A percentile compares a stretch with the other conserved stretches of the same genome.
Conservation (phyloP, 2,888 invertebrate species). For the Mactromeris polynyma region DNA sequence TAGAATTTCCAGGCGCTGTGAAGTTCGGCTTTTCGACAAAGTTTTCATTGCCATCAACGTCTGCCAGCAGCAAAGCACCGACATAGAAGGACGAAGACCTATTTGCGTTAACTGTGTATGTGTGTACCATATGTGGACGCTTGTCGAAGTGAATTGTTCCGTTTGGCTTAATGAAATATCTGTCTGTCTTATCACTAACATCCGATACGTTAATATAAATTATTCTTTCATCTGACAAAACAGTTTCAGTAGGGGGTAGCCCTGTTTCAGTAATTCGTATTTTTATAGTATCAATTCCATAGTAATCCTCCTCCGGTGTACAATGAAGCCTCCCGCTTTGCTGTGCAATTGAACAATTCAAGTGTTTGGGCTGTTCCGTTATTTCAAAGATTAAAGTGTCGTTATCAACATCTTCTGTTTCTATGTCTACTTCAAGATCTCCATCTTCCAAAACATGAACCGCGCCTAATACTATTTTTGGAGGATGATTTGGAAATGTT, state of each 20-base stretch:
- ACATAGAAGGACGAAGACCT: constrained; percentile 22
- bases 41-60: constrained; percentile 55
- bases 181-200: constrained; percentile 46
- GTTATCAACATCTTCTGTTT: constrained; percentile 63
- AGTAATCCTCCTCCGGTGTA: constrained; percentile 61
- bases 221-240: constrained; percentile 24
- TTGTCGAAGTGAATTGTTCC: constrained; percentile 41
- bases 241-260: constrained; percentile 39
- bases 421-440: constrained; percentile 21
- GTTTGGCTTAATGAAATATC: constrained; percentile 49
- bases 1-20: constrained; percentile 46
- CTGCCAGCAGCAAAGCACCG: constrained; percentile 55
- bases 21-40: constrained; percentile 30
- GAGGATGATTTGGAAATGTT: constrained; percentile 53
- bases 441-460: constrained; percentile 47
- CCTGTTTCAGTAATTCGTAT: constrained; percentile 59
- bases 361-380: constrained; percentile 38
- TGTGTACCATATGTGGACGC: constrained; percentile 36
- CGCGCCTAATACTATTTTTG: constrained; percentile 44
- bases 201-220: constrained; percentile 37
- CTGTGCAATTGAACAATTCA: constrained; percentile 49
- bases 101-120: constrained; percentile 47
- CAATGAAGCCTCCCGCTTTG: constrained; percentile 59
- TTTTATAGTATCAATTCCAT: constrained; percentile 57
- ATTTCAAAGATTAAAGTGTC: constrained; percentile 66